These are phyloP conservation scores for Coccyzus lansbergi DNA, from an alignment of 2,797 vertebrate genomes.

Conservation along the genomic window DNA sequence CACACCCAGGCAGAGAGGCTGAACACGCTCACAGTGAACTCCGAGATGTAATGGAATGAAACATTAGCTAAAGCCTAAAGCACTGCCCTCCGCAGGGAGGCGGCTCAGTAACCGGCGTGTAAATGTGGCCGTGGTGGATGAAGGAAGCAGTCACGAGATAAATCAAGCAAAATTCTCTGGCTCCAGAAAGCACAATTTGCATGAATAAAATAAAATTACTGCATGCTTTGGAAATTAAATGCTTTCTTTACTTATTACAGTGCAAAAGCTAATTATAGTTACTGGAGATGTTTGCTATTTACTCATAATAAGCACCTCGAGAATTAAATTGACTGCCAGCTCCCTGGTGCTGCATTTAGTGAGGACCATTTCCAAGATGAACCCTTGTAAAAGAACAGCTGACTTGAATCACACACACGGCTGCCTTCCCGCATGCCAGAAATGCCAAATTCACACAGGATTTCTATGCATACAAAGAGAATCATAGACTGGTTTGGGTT, in stretches of 20 bases:
- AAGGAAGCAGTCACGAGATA: background rate
- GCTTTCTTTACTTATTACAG: background rate
- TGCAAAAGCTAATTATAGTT: background rate
- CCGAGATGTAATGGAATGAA: conserved; percentile 64
- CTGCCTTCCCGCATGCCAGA: background rate
- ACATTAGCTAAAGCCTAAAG: conserved; percentile 71
- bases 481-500: too few species aligned
- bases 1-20: conserved; percentile 74
- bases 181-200: background rate
- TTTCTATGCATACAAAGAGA: background rate
- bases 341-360: background rate
- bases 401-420: background rate
- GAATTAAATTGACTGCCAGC: background rate
- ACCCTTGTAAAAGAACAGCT: background rate
- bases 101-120: background rate
- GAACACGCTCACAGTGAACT: conserved; percentile 75
- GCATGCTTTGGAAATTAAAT: background rate
- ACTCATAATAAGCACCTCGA: background rate
- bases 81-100: conserved; percentile 69
- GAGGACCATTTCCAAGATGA: background rate
- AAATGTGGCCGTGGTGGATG: background rate
- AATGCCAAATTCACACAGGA: background rate
- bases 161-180: background rate
- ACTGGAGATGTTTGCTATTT: background rate
- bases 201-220: background rate